Percentiles rank a stretch among this genome's conserved stretches.
phyloP scores from a whole-genome alignment of 2,797 vertebrate species.

The Muraenolepis orangiensis region DNA sequence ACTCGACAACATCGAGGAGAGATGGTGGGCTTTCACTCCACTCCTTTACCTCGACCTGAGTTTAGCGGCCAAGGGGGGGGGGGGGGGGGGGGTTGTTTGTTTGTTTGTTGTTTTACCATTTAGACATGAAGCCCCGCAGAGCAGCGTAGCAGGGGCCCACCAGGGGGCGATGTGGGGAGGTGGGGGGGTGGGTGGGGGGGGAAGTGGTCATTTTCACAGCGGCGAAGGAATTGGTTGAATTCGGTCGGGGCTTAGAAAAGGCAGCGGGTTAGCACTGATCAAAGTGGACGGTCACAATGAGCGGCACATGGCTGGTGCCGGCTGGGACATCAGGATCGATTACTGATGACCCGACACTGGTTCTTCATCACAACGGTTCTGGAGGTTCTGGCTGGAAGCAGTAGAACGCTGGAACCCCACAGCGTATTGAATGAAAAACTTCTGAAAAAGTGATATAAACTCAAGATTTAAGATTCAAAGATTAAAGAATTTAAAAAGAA shows the following conservation, averaged over 20 bases:
- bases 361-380: no score
- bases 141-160: constrained; percentile 56
- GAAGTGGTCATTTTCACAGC: constrained; percentile 52
- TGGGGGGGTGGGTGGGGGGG: constrained; percentile 25
- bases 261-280: constrained; percentile 34
- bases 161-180: constrained; percentile 15
- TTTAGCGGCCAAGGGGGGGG: constrained; percentile 8
- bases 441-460: no score
- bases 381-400: neutral
- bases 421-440: neutral
- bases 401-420: neutral
- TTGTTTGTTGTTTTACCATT: constrained; percentile 41
- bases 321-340: no score
- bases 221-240: constrained; percentile 44
- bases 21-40: neutral
- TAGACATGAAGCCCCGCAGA: constrained; percentile 66
- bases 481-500: no score
- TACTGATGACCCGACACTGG: neutral
- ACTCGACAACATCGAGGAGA: neutral
- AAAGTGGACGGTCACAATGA: constrained; percentile 35
- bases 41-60: neutral
- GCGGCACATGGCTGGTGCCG: no score
- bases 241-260: constrained; percentile 39
- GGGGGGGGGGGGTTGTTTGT: constrained; percentile 22
- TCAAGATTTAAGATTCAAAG: no score